These are phyloP conservation scores for Notarius lentiginosus DNA, from an alignment of 2,113 vertebrate genomes.

Conservation along the genomic window DNA sequence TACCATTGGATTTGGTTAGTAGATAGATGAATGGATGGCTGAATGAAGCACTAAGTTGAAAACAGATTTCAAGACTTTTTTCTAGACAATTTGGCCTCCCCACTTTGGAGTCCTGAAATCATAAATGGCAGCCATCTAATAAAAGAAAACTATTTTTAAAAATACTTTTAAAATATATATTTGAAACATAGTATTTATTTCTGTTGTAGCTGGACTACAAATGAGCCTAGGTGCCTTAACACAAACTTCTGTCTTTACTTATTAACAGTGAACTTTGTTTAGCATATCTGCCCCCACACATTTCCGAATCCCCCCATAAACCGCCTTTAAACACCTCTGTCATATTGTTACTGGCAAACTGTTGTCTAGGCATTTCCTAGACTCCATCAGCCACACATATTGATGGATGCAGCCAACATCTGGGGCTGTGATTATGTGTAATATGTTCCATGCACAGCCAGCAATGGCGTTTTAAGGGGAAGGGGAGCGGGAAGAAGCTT, in stretches of 20 bases:
- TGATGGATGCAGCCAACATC: conserved; percentile 57
- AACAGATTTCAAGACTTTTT: not conserved
- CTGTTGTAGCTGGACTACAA: not conserved
- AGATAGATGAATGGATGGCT: not conserved
- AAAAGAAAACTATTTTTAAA: not conserved
- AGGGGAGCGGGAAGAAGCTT: conserved; percentile 24
- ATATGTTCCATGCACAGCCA: conserved; percentile 51
- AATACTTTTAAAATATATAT: too few relatives aligned
- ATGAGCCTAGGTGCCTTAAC: conserved; percentile 2
- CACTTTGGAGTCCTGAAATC: not conserved
- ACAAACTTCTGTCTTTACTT: conserved; percentile 25
- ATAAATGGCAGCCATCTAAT: too few relatives aligned
- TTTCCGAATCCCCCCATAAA: conserved; percentile 32
- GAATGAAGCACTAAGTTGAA: not conserved
- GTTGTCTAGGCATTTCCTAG: conserved; percentile 38
- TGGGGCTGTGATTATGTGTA: conserved; percentile 64
- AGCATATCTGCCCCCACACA: conserved; percentile 22
- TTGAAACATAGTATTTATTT: not conserved
- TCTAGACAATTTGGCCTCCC: not conserved
- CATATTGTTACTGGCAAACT: conserved; percentile 36
- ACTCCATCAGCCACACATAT: conserved; percentile 39
- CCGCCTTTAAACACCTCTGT: conserved; percentile 41
- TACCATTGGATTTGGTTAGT: not conserved
- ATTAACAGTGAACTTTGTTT: conserved; percentile 5
- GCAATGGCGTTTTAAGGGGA: conserved; percentile 13